Conservation (phyloP, 2,797 vertebrate genomes). For the Balearica regulorum region DNA sequence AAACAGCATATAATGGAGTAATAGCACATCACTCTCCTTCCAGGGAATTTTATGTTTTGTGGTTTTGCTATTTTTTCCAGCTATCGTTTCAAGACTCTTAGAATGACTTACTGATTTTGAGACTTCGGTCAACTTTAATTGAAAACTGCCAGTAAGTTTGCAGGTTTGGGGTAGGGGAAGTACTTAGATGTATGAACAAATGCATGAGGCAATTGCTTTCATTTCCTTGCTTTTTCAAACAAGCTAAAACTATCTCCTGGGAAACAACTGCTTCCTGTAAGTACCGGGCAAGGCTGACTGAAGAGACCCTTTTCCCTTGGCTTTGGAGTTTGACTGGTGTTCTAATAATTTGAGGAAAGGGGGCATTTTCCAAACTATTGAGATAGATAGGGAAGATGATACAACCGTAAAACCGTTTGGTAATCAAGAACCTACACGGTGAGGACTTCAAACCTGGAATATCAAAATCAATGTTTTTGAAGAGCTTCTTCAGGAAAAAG, state of each 20-base stretch:
- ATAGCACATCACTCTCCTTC: not conserved
- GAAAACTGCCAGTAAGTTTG: not conserved
- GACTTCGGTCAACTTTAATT: not conserved
- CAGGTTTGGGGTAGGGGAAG: not conserved
- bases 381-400: not conserved
- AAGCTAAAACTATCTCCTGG: not conserved
- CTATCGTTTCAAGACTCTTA: not conserved
- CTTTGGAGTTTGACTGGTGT: not conserved
- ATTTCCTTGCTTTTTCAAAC: not conserved
- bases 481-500: not conserved
- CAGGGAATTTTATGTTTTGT: not conserved
- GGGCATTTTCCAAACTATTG: not conserved
- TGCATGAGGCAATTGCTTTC: not conserved
- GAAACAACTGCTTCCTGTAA: not conserved
- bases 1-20: fast-evolving
- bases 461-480: not conserved
- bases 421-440: not conserved
- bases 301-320: not conserved
- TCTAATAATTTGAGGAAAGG: not conserved
- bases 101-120: not conserved
- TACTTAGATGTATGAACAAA: not conserved
- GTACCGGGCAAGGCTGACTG: not conserved
- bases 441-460: not conserved
- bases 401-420: not conserved
- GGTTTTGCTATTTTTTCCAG: not conserved